A percentile compares a stretch with the other conserved stretches of the same genome.
phyloP scores from a whole-genome alignment of 2,888 invertebrate species.

The Tachina lurida region DNA sequence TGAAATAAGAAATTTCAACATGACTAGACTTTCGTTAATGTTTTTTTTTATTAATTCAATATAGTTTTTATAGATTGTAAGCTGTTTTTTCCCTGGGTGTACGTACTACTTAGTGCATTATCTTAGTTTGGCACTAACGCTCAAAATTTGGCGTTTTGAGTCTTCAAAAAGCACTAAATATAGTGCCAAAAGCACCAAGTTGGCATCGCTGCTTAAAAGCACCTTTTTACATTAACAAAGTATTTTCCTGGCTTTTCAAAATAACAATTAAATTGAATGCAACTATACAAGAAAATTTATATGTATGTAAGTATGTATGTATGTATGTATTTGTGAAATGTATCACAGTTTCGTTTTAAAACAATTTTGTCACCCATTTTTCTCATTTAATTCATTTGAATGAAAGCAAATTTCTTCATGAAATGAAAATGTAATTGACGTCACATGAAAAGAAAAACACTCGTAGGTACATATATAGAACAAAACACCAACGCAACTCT shows the following conservation, averaged over 20 bases:
- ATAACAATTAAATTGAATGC: not conserved
- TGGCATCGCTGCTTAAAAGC: too few relatives aligned
- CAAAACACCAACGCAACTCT: conserved; percentile 40
- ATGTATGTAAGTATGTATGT: not conserved
- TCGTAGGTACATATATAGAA: conserved; percentile 23
- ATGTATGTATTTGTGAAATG: conserved; percentile 25
- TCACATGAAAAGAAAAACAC: conserved; percentile 23
- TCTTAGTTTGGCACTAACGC: too few relatives aligned
- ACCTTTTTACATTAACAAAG: too few relatives aligned
- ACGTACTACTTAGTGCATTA: too few relatives aligned
- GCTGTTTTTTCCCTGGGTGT: too few relatives aligned
- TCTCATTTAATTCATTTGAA: conserved; percentile 20
- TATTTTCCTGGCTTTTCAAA: not conserved
- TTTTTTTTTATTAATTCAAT: too few relatives aligned
- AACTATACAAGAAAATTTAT: not conserved
- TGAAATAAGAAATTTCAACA: too few relatives aligned
- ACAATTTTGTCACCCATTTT: conserved; percentile 8
- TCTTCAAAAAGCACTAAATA: too few relatives aligned
- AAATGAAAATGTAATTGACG: conserved; percentile 51
- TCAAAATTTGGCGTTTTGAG: too few relatives aligned
- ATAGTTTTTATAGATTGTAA: too few relatives aligned
- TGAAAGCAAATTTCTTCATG: conserved; percentile 15
- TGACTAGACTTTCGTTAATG: too few relatives aligned
- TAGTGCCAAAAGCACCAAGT: too few relatives aligned
- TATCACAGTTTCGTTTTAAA: not conserved